These are phyloP conservation scores for Taxidea taxus DNA, from an alignment of 2,113 vertebrate species.

Conservation along the genomic window DNA sequence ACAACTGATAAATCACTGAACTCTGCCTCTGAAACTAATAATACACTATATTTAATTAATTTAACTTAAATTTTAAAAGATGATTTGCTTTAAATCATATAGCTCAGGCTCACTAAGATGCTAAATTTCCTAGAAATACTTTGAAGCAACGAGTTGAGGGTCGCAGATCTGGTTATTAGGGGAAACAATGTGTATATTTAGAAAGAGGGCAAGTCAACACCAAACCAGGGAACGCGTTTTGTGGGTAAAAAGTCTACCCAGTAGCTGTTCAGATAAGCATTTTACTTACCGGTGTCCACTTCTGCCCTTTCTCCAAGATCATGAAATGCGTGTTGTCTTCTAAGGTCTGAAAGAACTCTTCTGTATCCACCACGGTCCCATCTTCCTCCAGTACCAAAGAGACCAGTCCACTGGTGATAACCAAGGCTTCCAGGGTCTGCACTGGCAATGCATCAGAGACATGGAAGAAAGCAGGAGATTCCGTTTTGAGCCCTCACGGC, in stretches of 20 bases:
- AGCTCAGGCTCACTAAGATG: not conserved
- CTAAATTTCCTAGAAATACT: not conserved
- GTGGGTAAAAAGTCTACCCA: not conserved
- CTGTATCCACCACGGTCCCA: conserved; percentile 90
- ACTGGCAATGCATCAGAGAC: not conserved
- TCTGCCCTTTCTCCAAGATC: conserved; percentile 86
- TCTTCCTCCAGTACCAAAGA: conserved; percentile 92
- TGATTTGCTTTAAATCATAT: not conserved
- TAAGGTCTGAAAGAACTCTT: conserved; percentile 89
- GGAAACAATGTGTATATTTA: not conserved
- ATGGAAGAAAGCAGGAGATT: not conserved
- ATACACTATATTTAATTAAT: not conserved
- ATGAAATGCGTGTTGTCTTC: conserved; percentile 86
- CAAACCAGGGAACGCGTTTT: rapidly evolving
- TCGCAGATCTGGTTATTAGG: not conserved
- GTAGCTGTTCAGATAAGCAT: rapidly evolving
- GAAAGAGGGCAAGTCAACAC: not conserved
- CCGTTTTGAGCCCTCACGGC: not conserved
- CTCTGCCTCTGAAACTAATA: not conserved
- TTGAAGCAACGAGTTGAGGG: not conserved
- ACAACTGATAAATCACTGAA: not conserved
- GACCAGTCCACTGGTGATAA: conserved; percentile 81
- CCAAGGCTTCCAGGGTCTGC: conserved; percentile 85
- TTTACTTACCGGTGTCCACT: conserved; percentile 86
- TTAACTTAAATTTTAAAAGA: not conserved